phyloP scores from a whole-genome alignment of 2,113 vertebrate species.

The Spilogale gracilis region DNA sequence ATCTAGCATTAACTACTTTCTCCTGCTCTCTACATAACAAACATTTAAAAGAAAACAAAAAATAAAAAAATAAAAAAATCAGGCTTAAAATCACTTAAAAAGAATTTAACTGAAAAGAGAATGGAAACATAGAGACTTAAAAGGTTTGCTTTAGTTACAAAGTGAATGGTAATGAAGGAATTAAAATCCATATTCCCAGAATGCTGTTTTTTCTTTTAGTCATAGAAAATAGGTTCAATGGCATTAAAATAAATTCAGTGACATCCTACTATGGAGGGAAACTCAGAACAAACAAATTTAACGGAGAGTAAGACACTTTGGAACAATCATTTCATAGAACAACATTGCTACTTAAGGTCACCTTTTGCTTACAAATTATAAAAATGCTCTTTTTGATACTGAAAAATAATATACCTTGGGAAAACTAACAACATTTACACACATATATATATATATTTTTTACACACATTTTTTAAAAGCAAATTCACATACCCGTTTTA shows the following conservation, averaged over 20 bases:
- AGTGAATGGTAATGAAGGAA: constrained; percentile 54
- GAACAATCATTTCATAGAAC: constrained; percentile 26
- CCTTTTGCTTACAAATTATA: constrained; percentile 39
- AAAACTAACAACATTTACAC: constrained; percentile 35
- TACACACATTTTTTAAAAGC: constrained; percentile 49
- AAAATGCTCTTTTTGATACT: constrained; percentile 45
- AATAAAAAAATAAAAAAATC: background rate
- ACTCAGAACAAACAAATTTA: background rate
- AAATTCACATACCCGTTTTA: constrained; percentile 90
- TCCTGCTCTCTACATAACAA: background rate
- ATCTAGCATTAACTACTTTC: background rate
- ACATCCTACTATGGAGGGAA: background rate
- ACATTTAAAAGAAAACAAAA: background rate
- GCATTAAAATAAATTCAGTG: background rate
- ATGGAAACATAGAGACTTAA: background rate
- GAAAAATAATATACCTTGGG: constrained; percentile 28
- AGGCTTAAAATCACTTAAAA: background rate
- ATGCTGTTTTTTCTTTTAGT: constrained; percentile 2
- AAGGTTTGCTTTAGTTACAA: constrained; percentile 53
- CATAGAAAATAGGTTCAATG: background rate
- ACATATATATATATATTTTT: background rate
- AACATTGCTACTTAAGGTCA: background rate
- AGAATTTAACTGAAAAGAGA: constrained; percentile 39
- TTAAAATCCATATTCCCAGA: constrained; percentile 42
- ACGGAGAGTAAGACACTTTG: background rate